Evolutionary conservation across 1,140 invertebrate species (phyloP).

Genomic region (Papilio aristodemus): DNA sequence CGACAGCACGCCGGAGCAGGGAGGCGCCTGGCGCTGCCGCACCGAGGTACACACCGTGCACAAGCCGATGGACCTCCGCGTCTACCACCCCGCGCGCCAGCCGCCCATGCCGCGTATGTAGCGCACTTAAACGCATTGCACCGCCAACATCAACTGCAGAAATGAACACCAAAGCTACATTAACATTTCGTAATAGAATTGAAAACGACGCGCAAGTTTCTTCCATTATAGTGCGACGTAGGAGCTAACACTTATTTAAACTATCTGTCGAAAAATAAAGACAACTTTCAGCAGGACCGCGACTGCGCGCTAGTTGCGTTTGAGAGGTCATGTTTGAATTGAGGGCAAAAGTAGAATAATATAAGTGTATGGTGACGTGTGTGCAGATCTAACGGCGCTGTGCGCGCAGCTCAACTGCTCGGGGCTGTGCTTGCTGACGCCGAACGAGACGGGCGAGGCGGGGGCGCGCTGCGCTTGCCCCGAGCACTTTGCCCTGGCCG

Average conservation of each 20-base stretch:
- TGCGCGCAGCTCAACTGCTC: conserved; percentile 84
- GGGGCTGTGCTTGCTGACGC: conserved; percentile 89
- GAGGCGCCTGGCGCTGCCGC: conserved; percentile 78
- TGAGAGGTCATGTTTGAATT: too few species aligned
- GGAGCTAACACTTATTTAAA: too few species aligned
- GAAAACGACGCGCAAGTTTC: too few species aligned
- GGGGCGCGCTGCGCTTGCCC: conserved; percentile 89
- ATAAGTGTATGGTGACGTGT: not conserved
- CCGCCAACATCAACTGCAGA: too few species aligned
- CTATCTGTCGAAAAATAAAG: too few species aligned
- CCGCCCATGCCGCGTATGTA: conserved; percentile 53
- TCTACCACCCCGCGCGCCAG: conserved; percentile 90
- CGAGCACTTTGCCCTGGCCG: conserved; percentile 87
- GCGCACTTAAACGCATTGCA: too few species aligned
- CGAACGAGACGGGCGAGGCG: conserved; percentile 57
- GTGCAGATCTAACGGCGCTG: conserved; percentile 53
- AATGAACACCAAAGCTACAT: too few species aligned
- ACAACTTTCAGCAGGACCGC: too few species aligned
- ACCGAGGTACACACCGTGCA: conserved; percentile 87
- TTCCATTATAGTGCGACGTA: too few species aligned
- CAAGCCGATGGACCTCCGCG: conserved; percentile 93
- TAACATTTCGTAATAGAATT: too few species aligned
- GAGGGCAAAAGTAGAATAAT: too few species aligned
- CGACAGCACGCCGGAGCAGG: conserved; percentile 58
- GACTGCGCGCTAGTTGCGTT: too few species aligned